Conservation (phyloP, 2,113 vertebrate genomes). For the Gnathonemus longibarbis region DNA sequence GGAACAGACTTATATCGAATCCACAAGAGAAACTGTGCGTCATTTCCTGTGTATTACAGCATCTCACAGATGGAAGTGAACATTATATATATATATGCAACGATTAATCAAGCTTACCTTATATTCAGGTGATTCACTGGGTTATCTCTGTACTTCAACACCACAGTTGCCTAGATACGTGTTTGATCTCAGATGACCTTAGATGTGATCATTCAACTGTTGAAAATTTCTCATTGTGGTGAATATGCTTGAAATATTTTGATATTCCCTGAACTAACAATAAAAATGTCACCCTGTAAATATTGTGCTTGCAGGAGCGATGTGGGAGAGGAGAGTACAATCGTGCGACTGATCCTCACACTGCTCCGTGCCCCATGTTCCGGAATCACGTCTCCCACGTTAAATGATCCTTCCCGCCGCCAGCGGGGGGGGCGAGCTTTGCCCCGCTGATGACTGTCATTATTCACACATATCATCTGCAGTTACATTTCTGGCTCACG, state of each 20-base stretch:
- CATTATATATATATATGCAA: not conserved
- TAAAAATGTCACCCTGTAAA: constrained; percentile 6
- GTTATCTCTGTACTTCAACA: not conserved
- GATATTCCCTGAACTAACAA: constrained; percentile 6
- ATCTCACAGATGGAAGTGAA: not conserved
- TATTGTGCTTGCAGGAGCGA: not conserved
- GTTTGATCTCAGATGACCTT: not conserved
- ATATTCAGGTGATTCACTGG: not conserved
- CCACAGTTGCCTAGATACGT: not conserved
- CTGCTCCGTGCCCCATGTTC: not conserved
- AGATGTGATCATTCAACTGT: not conserved
- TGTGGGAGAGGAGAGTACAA: too few species aligned
- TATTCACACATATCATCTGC: not conserved
- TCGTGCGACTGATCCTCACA: too few species aligned
- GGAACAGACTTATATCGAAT: not conserved
- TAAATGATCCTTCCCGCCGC: not conserved
- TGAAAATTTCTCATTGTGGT: not conserved
- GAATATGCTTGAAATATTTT: constrained; percentile 8
- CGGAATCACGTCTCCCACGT: not conserved
- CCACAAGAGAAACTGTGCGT: too few species aligned
- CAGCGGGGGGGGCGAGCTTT: not conserved
- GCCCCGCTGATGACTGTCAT: constrained; percentile 1
- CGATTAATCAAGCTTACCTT: not conserved
- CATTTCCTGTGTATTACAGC: not conserved
- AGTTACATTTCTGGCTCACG: not conserved